Base-by-base conservation (phyloP, 1,140 invertebrate genomes). In the Bombus confusus region DNA sequence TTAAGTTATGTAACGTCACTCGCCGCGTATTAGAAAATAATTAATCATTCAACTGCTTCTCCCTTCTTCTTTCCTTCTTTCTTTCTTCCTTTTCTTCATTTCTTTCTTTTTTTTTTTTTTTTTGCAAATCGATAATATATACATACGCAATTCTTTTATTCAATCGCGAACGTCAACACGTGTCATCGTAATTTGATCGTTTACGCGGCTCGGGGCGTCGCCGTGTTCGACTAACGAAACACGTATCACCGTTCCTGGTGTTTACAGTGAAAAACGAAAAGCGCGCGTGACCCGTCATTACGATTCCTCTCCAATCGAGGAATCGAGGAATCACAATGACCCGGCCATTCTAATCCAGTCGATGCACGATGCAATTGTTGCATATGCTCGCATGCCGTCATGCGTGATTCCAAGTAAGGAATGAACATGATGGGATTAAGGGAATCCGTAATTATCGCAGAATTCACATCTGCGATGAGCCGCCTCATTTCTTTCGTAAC, bases 361-460 rank as follows among this genome's bases (percentile, higher is more conserved):
- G 80, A 74, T 79, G 88, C 88, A 84, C 87, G 88, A 84, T 66
- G 88, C 88, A 89, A 89, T 89, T 90, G 88, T 90, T 90, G 86
- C 88, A 90, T 89, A 89, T 90, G 88, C 85, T 84, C 88, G 74
- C 88, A 90, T 90, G 88, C 88, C 88, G 84, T 90, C 88, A 89
- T 89, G 88, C 88, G 86, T 90, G 85, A 41, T 90, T 90, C 87
- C 88, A 89, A 64, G 88, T 84, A 90, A 78, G 34, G 73, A 62
- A 64, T 57, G 31, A 81, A 69, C 85, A 69, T 47, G 76, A 89
- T 71, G 41, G 76, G 66, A 66, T 85, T 86, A 73, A 75, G 84
- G 69, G 84, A 85, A 85, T 80, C 57, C 71, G 39, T 80, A 80
- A 81, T 85, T 85, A 68, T 85, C 59, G 37, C 41, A 37, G 68